phyloP scores from a whole-genome alignment of 2,888 invertebrate genomes.

The Trichogramma evanescens region DNA sequence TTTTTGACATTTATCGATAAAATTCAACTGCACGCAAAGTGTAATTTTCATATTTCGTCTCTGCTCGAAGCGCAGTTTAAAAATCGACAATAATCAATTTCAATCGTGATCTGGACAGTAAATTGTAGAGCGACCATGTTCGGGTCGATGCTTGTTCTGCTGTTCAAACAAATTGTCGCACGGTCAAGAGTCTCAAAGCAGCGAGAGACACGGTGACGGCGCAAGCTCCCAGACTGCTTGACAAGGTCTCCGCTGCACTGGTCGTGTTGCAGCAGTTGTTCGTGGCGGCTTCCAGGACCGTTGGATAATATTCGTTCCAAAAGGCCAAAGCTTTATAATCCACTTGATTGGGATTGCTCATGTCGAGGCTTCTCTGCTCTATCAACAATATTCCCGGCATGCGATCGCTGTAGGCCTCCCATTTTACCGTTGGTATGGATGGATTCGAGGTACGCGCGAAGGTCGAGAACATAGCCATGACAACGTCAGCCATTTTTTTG shows the following conservation, averaged over 20 bases:
- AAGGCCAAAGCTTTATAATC: constrained; percentile 74
- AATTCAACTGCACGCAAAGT: no score
- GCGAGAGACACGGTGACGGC: not conserved
- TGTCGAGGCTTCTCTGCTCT: constrained; percentile 70
- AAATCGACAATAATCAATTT: no score
- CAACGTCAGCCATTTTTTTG: constrained; percentile 69
- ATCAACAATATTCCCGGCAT: constrained; percentile 59
- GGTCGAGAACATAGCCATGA: constrained; percentile 75
- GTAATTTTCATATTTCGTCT: no score
- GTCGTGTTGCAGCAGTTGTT: constrained; percentile 64
- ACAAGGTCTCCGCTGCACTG: constrained; percentile 14
- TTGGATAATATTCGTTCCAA: constrained; percentile 80
- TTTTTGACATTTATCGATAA: no score
- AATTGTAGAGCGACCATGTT: no score
- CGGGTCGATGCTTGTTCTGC: no score
- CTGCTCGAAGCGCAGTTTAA: no score
- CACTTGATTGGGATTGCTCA: constrained; percentile 61
- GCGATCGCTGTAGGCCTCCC: constrained; percentile 64
- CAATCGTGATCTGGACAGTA: no score
- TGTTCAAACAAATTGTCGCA: no score
- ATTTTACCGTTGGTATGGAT: constrained; percentile 57
- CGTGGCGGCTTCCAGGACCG: constrained; percentile 63
- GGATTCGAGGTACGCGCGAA: constrained; percentile 68
- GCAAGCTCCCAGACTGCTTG: not conserved
- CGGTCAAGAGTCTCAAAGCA: no score